These are phyloP conservation scores for Catostylus mosaicus DNA, from an alignment of 30 jellyfish, hydroid and myxozoan genomes.

Conservation along the genomic window DNA sequence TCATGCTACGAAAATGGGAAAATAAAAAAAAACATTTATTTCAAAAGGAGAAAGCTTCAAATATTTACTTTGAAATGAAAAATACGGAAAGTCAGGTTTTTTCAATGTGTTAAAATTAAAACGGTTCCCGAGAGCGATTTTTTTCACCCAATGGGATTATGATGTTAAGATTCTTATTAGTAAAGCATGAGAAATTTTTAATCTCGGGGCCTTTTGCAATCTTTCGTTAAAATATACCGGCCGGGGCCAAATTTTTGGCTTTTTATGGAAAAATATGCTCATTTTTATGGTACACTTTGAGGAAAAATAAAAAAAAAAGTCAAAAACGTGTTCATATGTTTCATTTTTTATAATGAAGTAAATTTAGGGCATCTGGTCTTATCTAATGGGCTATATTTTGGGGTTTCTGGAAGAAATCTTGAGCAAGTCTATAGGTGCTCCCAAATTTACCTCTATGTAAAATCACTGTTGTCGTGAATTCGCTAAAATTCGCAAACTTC, in stretches of 20 bases:
- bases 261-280: neutral
- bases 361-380: neutral
- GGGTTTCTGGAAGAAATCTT: neutral
- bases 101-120: neutral
- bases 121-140: neutral
- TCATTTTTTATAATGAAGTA: neutral
- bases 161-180: neutral
- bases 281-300: neutral
- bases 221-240: neutral
- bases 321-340: neutral
- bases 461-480: neutral
- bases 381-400: neutral
- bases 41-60: too few species aligned
- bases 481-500: neutral
- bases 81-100: neutral
- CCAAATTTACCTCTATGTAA: neutral
- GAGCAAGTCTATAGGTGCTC: neutral
- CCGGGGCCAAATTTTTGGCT: neutral
- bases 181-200: neutral
- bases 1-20: too few species aligned
- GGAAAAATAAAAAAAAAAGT: neutral
- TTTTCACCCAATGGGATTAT: neutral
- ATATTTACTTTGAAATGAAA: too few species aligned
- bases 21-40: too few species aligned
- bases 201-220: slow-evolving; percentile 1